Evolutionary conservation across 1,140 invertebrate species (phyloP).

Genomic region (Cheumatopsyche charites): DNA sequence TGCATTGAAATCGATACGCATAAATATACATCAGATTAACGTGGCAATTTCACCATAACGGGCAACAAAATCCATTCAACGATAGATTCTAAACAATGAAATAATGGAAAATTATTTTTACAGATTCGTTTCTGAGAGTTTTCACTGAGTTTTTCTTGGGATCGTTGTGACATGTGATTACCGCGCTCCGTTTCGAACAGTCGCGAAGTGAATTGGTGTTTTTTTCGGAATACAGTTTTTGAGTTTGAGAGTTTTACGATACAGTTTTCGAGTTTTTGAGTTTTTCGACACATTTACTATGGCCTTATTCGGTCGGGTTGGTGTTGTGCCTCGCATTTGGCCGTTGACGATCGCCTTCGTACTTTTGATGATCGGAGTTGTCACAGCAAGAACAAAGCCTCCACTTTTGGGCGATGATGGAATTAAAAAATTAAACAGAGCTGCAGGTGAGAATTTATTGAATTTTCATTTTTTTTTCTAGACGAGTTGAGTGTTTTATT

Average conservation of each 20-base stretch:
- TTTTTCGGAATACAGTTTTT: background rate
- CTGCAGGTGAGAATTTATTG: constrained; percentile 28
- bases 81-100: no score
- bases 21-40: no score
- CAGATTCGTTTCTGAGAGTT: no score
- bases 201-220: background rate
- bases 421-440: background rate
- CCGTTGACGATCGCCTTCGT: background rate
- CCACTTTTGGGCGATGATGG: background rate
- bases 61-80: no score
- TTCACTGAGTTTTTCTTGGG: background rate
- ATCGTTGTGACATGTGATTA: background rate
- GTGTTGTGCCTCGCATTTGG: constrained; percentile 22
- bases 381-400: no score
- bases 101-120: no score
- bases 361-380: background rate
- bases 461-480: no score
- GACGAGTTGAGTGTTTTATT: background rate
- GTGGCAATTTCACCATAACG: no score
- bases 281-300: background rate
- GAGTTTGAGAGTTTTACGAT: background rate
- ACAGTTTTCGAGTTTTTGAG: background rate
- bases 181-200: background rate
- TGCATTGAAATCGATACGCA: no score
- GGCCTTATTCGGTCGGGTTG: background rate